Percentiles rank a stretch among this genome's conserved stretches.
These are phyloP conservation scores for Catostomus latipinnis DNA, from an alignment of 2,797 vertebrate species.

Conservation along the genomic window DNA sequence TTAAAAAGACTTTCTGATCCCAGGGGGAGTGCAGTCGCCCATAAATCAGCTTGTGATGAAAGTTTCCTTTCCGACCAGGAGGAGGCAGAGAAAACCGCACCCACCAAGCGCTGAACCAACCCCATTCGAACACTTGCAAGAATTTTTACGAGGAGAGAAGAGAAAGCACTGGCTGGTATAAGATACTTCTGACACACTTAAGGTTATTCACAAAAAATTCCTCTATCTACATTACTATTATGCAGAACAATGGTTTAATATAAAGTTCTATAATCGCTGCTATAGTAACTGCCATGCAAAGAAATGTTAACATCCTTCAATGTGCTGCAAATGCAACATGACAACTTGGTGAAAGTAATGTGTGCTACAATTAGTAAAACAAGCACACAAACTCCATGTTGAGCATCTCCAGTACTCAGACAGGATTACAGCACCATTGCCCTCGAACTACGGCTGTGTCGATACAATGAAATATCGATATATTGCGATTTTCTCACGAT, in stretches of 20 bases:
- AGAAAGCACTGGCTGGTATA: conserved; percentile 45
- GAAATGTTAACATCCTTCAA: background rate
- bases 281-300: background rate
- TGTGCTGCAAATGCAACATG: conserved; percentile 5
- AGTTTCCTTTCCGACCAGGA: conserved; percentile 77
- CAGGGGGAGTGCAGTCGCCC: conserved; percentile 68
- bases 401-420: conserved; percentile 3
- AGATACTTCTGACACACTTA: conserved; percentile 6
- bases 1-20: conserved; percentile 77
- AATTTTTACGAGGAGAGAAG: conserved; percentile 78
- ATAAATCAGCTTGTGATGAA: conserved; percentile 84
- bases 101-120: conserved; percentile 56
- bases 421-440: conserved; percentile 40
- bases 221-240: background rate
- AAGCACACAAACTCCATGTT: conserved; percentile 14
- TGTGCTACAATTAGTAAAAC: conserved; percentile 25
- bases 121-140: conserved; percentile 69
- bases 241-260: background rate
- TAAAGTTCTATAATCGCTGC: background rate
- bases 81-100: conserved; percentile 72
- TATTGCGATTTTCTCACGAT: no score
- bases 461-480: no score
- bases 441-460: background rate
- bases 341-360: conserved; percentile 4
- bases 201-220: conserved; percentile 10